These are phyloP conservation scores for Carapus acus DNA, from an alignment of 2,797 vertebrate species.

Conservation along the genomic window DNA sequence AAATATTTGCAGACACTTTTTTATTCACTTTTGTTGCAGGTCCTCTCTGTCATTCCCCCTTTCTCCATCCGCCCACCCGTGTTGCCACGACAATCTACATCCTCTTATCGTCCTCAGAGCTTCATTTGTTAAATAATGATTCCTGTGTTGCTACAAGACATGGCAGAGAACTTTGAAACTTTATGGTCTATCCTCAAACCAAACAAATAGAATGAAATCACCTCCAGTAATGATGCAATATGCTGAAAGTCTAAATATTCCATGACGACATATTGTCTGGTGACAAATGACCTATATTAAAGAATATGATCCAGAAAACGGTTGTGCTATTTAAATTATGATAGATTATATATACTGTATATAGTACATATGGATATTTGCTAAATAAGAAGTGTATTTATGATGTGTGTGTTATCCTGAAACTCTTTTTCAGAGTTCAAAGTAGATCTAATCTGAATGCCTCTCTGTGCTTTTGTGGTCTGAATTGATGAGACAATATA, in stretches of 20 bases:
- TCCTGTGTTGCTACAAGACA: conserved; percentile 20
- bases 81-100: conserved; percentile 76
- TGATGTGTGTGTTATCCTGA: conserved; percentile 62
- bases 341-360: conserved; percentile 56
- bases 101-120: conserved; percentile 38
- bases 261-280: background rate
- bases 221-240: conserved; percentile 5
- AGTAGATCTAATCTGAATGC: conserved; percentile 61
- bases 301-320: conserved; percentile 52
- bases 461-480: conserved; percentile 63
- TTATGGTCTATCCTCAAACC: conserved; percentile 12
- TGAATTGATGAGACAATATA: conserved; percentile 57
- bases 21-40: background rate
- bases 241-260: no score
- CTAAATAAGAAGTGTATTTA: conserved; percentile 69
- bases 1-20: conserved; percentile 11
- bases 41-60: conserved; percentile 19
- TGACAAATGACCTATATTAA: conserved; percentile 26
- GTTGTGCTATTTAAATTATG: conserved; percentile 68
- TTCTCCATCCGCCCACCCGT: conserved; percentile 37
- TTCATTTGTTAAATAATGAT: conserved; percentile 39
- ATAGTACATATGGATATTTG: conserved; percentile 66
- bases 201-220: conserved; percentile 5
- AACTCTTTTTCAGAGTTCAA: conserved; percentile 67
- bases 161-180: conserved; percentile 24